Conservation (phyloP, 1,140 invertebrate species). For the Acromyrmex heyeri region DNA sequence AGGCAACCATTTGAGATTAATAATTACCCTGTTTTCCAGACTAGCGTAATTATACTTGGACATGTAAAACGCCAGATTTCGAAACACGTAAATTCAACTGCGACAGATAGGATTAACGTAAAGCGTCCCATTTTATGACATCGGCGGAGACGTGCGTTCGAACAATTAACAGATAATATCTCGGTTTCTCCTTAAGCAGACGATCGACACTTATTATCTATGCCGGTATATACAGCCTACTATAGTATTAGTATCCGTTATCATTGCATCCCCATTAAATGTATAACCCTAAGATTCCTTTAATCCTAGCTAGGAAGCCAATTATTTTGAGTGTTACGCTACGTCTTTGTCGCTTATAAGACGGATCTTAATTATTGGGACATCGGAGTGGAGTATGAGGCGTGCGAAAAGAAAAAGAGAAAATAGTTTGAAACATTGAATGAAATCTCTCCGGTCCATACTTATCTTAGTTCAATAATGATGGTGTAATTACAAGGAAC, state of each 20-base stretch:
- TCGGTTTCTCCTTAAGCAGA: constrained; percentile 76
- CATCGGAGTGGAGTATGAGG: background rate
- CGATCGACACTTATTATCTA: constrained; percentile 72
- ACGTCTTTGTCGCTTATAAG: constrained; percentile 61
- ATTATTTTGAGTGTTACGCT: constrained; percentile 69
- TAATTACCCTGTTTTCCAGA: constrained; percentile 78
- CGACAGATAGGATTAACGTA: constrained; percentile 27
- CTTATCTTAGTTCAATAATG: constrained; percentile 12
- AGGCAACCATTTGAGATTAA: constrained; percentile 53
- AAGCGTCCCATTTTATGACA: constrained; percentile 14
- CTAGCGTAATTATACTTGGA: constrained; percentile 62
- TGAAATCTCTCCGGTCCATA: background rate
- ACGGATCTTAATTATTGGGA: constrained; percentile 32
- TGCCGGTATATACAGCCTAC: constrained; percentile 76
- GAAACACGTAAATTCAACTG: constrained; percentile 34
- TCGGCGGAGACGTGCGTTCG: background rate
- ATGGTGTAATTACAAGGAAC: constrained; percentile 33
- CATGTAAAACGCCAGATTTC: constrained; percentile 37
- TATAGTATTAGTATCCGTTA: constrained; percentile 71
- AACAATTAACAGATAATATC: constrained; percentile 42
- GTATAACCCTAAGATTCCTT: constrained; percentile 73
- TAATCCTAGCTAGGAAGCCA: constrained; percentile 80
- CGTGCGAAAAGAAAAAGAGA: background rate
- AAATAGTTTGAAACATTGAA: background rate
- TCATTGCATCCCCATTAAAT: constrained; percentile 67